phyloP scores from a whole-genome alignment of 2,888 invertebrate species.

The Rambutsinella grinnellia region DNA sequence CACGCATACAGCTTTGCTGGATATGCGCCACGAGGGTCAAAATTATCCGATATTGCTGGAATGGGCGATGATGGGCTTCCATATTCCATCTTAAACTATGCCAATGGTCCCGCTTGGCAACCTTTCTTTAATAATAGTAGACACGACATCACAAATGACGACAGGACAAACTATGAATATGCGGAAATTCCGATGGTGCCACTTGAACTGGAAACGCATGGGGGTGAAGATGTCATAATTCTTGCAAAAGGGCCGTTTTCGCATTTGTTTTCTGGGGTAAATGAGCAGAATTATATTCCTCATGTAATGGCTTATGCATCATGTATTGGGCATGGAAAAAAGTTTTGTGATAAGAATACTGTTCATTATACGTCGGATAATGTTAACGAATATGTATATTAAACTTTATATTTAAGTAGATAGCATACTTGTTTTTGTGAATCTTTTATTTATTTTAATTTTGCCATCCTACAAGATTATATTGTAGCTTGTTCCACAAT shows the following conservation, averaged over 20 bases:
- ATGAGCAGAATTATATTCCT: conserved; percentile 62
- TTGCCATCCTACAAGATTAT: no score
- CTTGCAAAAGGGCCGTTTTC: conserved; percentile 88
- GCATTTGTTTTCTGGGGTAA: conserved; percentile 81
- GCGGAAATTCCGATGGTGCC: conserved; percentile 69
- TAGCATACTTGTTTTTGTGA: no score
- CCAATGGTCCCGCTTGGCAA: conserved; percentile 78
- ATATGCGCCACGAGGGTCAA: conserved; percentile 22
- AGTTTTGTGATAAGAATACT: conserved; percentile 22
- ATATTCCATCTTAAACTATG: conserved; percentile 83
- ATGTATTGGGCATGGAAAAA: conserved; percentile 72
- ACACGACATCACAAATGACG: conserved; percentile 71
- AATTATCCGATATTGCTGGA: conserved; percentile 61
- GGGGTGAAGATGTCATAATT: conserved; percentile 74
- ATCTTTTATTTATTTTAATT: no score
- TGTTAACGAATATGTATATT: no score
- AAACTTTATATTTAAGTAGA: no score
- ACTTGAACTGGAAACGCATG: conserved; percentile 57
- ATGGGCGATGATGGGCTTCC: conserved; percentile 71
- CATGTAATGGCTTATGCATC: conserved; percentile 55
- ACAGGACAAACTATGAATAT: conserved; percentile 61
- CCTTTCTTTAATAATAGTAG: conserved; percentile 70
- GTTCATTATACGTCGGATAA: no score
- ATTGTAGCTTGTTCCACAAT: no score
- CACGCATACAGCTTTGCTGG: conserved; percentile 72